Evolutionary conservation across 2,888 invertebrate genomes (phyloP).

Genomic region (Drosophila affinis): DNA sequence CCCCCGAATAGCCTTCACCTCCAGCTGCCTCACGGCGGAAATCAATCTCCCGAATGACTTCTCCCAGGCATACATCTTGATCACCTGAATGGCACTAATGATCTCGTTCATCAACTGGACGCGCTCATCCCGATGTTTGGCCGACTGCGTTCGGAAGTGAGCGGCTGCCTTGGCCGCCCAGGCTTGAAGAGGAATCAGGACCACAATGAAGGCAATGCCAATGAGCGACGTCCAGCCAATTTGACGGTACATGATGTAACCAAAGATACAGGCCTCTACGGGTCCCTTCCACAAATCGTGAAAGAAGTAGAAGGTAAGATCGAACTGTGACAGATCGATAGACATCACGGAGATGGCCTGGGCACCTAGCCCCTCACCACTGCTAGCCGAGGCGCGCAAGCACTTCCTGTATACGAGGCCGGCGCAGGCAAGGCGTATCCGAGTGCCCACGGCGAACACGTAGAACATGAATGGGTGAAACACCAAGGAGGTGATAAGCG

Average conservation of each 20-base stretch:
- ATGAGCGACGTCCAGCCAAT: constrained; percentile 88
- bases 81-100: constrained; percentile 91
- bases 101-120: constrained; percentile 95
- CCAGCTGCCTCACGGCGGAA: constrained; percentile 88
- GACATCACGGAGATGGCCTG: constrained; percentile 94
- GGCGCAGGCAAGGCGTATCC: constrained; percentile 88
- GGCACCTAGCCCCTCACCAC: constrained; percentile 92
- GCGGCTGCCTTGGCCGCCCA: constrained; percentile 89
- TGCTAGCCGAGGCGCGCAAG: constrained; percentile 89
- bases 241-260: constrained; percentile 85
- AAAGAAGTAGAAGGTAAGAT: constrained; percentile 93
- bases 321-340: constrained; percentile 96
- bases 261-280: constrained; percentile 84
- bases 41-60: constrained; percentile 90
- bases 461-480: constrained; percentile 90
- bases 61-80: constrained; percentile 96
- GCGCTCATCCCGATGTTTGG: constrained; percentile 91
- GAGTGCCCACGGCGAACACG: constrained; percentile 88
- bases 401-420: constrained; percentile 90
- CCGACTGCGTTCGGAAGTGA: constrained; percentile 87
- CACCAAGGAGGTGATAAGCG: constrained; percentile 85
- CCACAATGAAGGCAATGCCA: constrained; percentile 88
- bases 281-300: constrained; percentile 97
- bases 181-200: constrained; percentile 90
- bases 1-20: constrained; percentile 87